Base-by-base conservation (phyloP, 2,113 vertebrate genomes). In the Podiceps cristatus region DNA sequence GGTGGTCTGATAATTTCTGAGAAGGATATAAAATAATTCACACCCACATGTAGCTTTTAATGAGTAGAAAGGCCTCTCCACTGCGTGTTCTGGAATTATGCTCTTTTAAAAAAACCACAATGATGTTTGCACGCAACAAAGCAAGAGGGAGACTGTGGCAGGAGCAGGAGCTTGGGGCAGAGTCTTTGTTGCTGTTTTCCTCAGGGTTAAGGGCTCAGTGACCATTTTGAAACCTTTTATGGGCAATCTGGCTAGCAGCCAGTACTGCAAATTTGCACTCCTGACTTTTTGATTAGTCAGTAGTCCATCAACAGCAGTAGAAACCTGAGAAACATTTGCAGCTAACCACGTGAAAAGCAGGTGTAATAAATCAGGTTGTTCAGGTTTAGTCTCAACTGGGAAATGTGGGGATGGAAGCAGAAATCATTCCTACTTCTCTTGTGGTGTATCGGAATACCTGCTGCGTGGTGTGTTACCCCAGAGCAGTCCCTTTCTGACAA, bases 261-360 rank as follows among this genome's bases (percentile, higher is more conserved):
- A 98, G 93, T 47, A 44, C 64, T 93, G 94, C 87, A 96, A 96
- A 97, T 96, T 92, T 97, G 97, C 91, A 94, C 96, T 97, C 68
- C 82, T 97, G 96, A 96, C 95, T 97, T 90, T 93, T 94, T 98
- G 97, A 97, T 97, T 97, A 97, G 96, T 96, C 95, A 97, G 96
- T 97, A 97, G 96, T 97, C 96, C 97, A 96, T 96, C 97, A 97
- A 93, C 95, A 88, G 93, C 92, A 52, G 88, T 79, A 94, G 92
- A 90, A 96, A 97, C 90, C 86, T 89, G 92, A 97, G 96, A 97
- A 96, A 97, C 93, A 96, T 98, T 97, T 97, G 97, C 93, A 97
- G 94, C 91, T 96, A 97, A 97, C 95, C 94, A 97, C 88, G 92
- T 96, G 95, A 96, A 97, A 97, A 96, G 87, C 94, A 97, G 94